Conservation (phyloP, 2,113 vertebrate genomes). For the Melanotaenia duboulayi region DNA sequence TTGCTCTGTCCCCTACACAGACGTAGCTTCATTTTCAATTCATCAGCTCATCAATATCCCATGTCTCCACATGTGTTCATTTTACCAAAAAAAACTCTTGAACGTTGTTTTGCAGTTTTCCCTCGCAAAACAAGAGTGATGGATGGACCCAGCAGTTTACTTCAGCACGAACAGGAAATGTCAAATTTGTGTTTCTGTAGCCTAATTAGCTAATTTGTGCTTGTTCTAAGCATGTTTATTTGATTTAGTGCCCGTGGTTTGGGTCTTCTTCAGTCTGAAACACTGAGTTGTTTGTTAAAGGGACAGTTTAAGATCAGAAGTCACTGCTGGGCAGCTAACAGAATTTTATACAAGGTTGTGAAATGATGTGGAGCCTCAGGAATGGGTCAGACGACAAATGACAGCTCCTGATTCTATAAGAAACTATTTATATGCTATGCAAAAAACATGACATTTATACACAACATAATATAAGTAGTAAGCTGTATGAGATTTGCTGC, state of each 20-base stretch:
- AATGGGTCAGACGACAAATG: constrained; percentile 12
- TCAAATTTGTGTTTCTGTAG: neutral
- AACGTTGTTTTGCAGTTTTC: too few species aligned
- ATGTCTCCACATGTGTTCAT: too few species aligned
- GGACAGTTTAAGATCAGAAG: constrained; percentile 22
- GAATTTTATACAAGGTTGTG: constrained; percentile 30
- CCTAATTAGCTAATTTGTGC: constrained; percentile 18
- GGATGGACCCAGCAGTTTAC: neutral
- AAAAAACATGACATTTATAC: neutral
- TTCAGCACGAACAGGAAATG: neutral
- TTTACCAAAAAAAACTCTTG: too few species aligned
- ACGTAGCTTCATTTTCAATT: too few species aligned
- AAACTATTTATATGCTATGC: constrained; percentile 10
- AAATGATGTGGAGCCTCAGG: constrained; percentile 7
- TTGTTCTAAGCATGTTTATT: constrained; percentile 19
- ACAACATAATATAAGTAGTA: constrained; percentile 3
- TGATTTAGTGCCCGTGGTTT: constrained; percentile 13
- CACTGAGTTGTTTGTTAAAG: constrained; percentile 8
- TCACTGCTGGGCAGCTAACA: constrained; percentile 23
- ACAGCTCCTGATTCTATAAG: neutral
- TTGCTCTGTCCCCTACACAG: too few species aligned
- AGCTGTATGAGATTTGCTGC: constrained; percentile 13
- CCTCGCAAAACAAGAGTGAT: neutral
- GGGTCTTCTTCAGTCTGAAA: constrained; percentile 4
- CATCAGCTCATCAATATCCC: too few species aligned